Evolutionary conservation across 2,797 vertebrate genomes (phyloP).

Genomic region (Falco cherrug): DNA sequence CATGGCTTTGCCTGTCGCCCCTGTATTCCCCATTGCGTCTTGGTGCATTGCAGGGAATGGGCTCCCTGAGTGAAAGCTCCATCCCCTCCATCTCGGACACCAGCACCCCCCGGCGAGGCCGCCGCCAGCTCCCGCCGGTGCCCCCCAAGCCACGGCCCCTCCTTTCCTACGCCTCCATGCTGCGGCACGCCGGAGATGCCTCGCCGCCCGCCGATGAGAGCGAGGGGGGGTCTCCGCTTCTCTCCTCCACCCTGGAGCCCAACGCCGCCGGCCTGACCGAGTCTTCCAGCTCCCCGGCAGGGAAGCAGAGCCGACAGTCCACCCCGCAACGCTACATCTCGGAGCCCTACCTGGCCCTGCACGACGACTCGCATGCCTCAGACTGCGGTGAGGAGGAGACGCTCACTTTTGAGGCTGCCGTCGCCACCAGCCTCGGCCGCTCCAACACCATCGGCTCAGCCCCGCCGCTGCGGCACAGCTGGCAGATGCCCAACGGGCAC

Average conservation of each 20-base stretch:
- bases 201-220: slow-evolving; percentile 77
- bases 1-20: rapidly evolving
- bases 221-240: slow-evolving; percentile 77
- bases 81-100: slow-evolving; percentile 87
- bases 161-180: slow-evolving; percentile 92
- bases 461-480: slow-evolving; percentile 92
- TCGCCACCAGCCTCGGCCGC: slow-evolving; percentile 90
- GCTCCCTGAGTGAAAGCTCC: slow-evolving; percentile 85
- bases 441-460: slow-evolving; percentile 92
- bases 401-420: slow-evolving; percentile 95
- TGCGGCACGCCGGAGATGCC: slow-evolving; percentile 79
- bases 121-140: slow-evolving; percentile 93
- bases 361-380: slow-evolving; percentile 84
- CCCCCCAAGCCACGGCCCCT: slow-evolving; percentile 93
- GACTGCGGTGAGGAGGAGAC: slow-evolving; percentile 87
- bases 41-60: slow-evolving; percentile 76
- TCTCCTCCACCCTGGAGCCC: slow-evolving; percentile 69
- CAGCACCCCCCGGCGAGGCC: slow-evolving; percentile 86
- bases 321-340: slow-evolving; percentile 96
- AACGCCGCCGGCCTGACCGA: slow-evolving; percentile 74
- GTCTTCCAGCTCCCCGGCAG: slow-evolving; percentile 73
- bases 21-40: neutral
- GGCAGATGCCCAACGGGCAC: slow-evolving; percentile 98
- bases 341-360: slow-evolving; percentile 92
- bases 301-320: slow-evolving; percentile 78